Evolutionary conservation across 2,797 vertebrate genomes (phyloP).

Genomic region (Poeciliopsis presidionis): DNA sequence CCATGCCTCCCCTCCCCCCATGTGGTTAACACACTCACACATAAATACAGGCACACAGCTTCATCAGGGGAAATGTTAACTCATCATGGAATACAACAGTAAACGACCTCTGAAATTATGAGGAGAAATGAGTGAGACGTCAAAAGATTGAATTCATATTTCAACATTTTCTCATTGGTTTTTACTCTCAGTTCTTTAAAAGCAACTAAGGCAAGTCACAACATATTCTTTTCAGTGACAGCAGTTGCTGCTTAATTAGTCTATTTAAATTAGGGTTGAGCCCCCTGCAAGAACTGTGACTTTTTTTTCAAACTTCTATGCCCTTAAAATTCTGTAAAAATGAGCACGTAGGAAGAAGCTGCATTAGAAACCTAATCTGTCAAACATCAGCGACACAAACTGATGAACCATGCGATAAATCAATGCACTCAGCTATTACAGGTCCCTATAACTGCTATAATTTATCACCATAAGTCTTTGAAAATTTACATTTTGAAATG

Average conservation of each 20-base stretch:
- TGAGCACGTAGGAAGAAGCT: constrained; percentile 20
- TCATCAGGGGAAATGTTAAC: constrained; percentile 47
- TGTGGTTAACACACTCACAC: constrained; percentile 34
- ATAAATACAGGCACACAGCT: constrained; percentile 52
- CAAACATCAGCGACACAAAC: constrained; percentile 26
- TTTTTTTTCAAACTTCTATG: background rate
- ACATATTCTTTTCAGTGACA: constrained; percentile 26
- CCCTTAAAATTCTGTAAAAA: constrained; percentile 15
- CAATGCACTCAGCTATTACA: constrained; percentile 1
- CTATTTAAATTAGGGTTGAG: background rate
- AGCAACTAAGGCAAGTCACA: constrained; percentile 13
- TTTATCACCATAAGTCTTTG: constrained; percentile 35
- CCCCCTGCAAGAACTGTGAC: background rate
- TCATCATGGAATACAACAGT: constrained; percentile 53
- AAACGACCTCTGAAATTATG: constrained; percentile 39
- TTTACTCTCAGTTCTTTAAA: constrained; percentile 29
- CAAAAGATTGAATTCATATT: constrained; percentile 40
- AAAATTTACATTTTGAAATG: constrained; percentile 34
- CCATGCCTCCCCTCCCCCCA: constrained; percentile 34
- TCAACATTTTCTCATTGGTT: constrained; percentile 19
- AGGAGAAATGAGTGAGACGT: constrained; percentile 43
- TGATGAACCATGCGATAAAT: constrained; percentile 12
- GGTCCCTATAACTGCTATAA: constrained; percentile 26
- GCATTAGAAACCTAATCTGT: background rate
- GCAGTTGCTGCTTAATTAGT: background rate